These are phyloP conservation scores for Pocillopora verrucosa DNA, from an alignment of 64 coral and sea anemone species.

Conservation along the genomic window DNA sequence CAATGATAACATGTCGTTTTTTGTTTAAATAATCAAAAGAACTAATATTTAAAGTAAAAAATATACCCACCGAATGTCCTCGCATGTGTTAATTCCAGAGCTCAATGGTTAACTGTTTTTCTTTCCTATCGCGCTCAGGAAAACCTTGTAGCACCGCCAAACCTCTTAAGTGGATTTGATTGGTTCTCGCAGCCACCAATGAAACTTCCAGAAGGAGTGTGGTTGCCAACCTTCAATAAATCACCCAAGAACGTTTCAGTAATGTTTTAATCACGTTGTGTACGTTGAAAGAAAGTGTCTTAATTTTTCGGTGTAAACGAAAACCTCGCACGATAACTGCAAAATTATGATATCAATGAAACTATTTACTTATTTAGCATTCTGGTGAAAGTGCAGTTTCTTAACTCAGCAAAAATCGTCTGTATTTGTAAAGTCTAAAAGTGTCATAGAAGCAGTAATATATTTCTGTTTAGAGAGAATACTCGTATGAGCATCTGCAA, in stretches of 20 bases:
- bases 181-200: not conserved
- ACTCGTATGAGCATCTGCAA: too few species aligned
- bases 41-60: not conserved
- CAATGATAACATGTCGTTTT: too few species aligned
- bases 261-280: not conserved
- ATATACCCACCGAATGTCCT: not conserved
- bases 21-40: not conserved
- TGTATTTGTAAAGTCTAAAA: too few species aligned
- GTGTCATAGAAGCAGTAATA: too few species aligned
- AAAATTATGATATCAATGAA: too few species aligned
- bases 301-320: not conserved
- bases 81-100: not conserved
- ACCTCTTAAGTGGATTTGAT: not conserved
- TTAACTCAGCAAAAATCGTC: too few species aligned
- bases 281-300: not conserved
- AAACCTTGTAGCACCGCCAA: not conserved
- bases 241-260: not conserved
- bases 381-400: too few species aligned
- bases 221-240: not conserved
- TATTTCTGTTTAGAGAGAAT: too few species aligned
- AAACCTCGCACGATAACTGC: too few species aligned
- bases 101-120: not conserved
- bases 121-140: not conserved
- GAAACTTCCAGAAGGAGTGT: not conserved
- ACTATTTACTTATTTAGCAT: too few species aligned